Evolutionary conservation across 92 coral and sea anemone genomes (phyloP).

Genomic region (Umimayanthus kanabou): DNA sequence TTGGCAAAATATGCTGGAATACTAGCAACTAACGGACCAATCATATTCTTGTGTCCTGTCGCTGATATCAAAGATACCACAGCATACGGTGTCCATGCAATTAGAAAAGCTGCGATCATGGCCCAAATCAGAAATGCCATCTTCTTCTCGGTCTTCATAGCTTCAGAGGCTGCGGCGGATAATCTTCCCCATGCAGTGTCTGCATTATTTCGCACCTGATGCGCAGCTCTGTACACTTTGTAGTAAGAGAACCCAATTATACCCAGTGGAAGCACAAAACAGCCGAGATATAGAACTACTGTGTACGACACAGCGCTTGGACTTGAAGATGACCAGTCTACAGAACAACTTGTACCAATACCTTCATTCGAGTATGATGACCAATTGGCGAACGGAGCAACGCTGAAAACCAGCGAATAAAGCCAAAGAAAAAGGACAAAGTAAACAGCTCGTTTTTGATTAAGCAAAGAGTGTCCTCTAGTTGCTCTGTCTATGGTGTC

Average conservation of each 20-base stretch:
- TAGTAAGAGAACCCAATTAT: conserved; percentile 50
- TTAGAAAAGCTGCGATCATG: conserved; percentile 63
- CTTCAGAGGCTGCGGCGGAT: conserved; percentile 53
- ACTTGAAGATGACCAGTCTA: conserved; percentile 63
- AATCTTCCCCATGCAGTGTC: conserved; percentile 59
- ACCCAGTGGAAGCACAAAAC: conserved; percentile 67
- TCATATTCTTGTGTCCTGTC: conserved; percentile 41
- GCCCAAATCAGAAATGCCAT: conserved; percentile 54
- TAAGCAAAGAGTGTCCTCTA: background rate
- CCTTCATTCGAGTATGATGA: conserved; percentile 80
- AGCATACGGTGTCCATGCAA: conserved; percentile 92
- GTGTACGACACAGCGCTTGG: conserved; percentile 52
- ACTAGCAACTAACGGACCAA: conserved; percentile 36
- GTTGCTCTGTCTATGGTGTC: conserved; percentile 1
- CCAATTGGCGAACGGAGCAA: conserved; percentile 78
- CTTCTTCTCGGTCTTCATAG: conserved; percentile 49
- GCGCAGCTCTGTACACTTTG: conserved; percentile 50
- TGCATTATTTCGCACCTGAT: conserved; percentile 55
- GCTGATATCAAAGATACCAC: conserved; percentile 62
- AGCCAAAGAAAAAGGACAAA: conserved; percentile 61
- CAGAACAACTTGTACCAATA: conserved; percentile 66
- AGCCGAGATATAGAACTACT: conserved; percentile 55
- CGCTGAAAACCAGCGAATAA: conserved; percentile 62
- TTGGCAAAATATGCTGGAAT: conserved; percentile 78
- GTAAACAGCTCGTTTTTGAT: background rate